Conservation (phyloP, 2,797 vertebrate genomes). For the Hipposideros larvatus region DNA sequence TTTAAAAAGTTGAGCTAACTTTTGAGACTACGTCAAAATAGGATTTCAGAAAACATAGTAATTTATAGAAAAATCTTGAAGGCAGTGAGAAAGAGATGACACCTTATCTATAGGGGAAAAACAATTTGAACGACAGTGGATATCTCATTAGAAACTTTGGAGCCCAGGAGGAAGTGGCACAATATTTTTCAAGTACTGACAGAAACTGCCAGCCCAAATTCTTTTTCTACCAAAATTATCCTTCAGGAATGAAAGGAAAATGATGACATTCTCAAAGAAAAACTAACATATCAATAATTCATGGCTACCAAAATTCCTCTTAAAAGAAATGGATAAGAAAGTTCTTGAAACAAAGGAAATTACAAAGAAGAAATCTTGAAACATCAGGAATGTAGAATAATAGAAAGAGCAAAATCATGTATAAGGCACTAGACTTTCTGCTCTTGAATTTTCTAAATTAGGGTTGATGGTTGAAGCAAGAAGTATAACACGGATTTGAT, state of each 20-base stretch:
- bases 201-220: not conserved
- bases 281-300: not conserved
- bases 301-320: not conserved
- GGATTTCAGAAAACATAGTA: not conserved
- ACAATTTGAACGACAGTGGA: not conserved
- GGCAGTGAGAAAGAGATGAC: not conserved
- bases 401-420: not conserved
- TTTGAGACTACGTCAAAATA: not conserved
- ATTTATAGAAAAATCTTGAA: not conserved
- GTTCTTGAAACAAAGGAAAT: not conserved
- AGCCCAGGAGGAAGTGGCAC: not conserved
- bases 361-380: not conserved
- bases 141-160: not conserved
- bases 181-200: not conserved
- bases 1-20: not conserved
- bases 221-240: not conserved
- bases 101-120: not conserved
- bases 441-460: not conserved
- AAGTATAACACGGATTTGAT: not conserved
- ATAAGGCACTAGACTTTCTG: not conserved
- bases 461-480: not conserved
- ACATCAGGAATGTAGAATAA: not conserved
- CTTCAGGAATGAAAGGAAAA: not conserved
- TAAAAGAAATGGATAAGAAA: not conserved
- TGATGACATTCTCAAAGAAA: not conserved